Evolutionary conservation across 2,888 invertebrate genomes (phyloP).

Genomic region (Trichogramma dendrolimi): DNA sequence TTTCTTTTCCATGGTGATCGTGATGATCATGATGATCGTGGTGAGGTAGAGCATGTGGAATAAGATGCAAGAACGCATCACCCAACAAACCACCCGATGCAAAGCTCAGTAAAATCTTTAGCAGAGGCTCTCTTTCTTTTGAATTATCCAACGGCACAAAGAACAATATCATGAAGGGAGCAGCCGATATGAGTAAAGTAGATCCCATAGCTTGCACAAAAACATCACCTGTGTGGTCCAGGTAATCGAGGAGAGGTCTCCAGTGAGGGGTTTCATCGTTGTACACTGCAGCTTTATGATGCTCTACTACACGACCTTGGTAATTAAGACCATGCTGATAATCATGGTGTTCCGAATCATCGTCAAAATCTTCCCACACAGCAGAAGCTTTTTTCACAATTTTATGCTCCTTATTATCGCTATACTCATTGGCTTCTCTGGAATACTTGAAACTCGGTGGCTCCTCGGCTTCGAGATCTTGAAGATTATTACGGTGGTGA

Average conservation of each 20-base stretch:
- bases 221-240: conserved; percentile 37
- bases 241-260: conserved; percentile 16
- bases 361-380: conserved; percentile 46
- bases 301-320: no score
- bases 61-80: conserved; percentile 97
- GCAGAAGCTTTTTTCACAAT: conserved; percentile 40
- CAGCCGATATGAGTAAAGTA: conserved; percentile 89
- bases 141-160: conserved; percentile 88
- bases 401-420: conserved; percentile 34
- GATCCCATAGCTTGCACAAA: conserved; percentile 75
- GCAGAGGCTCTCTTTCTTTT: conserved; percentile 75
- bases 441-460: conserved; percentile 82
- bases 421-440: conserved; percentile 60
- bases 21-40: conserved; percentile 54
- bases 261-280: conserved; percentile 18
- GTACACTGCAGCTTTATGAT: conserved; percentile 19
- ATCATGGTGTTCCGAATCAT: conserved; percentile 25
- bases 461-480: conserved; percentile 55
- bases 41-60: conserved; percentile 86
- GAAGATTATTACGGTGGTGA: conserved; percentile 42
- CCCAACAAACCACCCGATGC: conserved; percentile 94
- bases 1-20: conserved; percentile 54
- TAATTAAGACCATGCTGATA: no score
- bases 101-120: conserved; percentile 88
- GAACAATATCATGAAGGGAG: conserved; percentile 89